Conservation (phyloP, 2,113 vertebrate species). For the Melanerpes formicivorus region DNA sequence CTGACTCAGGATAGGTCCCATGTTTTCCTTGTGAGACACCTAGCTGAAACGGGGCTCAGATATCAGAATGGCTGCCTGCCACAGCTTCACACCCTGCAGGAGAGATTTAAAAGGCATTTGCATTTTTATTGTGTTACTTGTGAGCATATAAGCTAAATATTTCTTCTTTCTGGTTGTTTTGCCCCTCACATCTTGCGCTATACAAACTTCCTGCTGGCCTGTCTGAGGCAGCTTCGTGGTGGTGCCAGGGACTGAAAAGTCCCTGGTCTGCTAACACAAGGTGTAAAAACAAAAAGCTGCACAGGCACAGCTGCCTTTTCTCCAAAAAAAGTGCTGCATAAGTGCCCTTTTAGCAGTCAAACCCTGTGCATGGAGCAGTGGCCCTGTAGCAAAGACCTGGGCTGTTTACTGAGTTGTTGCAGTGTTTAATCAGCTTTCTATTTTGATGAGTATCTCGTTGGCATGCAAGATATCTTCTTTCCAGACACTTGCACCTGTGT, state of each 20-base stretch:
- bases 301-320: neutral
- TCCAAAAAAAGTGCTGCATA: neutral
- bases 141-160: neutral
- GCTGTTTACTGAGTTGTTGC: neutral
- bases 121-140: neutral
- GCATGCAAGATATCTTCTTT: neutral
- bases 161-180: neutral
- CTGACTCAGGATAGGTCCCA: neutral
- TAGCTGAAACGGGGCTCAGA: neutral
- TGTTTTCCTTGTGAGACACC: neutral
- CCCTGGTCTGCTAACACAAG: neutral
- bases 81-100: neutral
- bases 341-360: neutral
- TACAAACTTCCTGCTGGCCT: neutral
- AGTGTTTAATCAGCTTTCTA: neutral
- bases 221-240: neutral
- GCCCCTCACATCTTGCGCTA: neutral
- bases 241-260: neutral
- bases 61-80: neutral
- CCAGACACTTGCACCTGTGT: neutral
- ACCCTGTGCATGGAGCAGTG: rapidly evolving
- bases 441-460: neutral
- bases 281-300: neutral
- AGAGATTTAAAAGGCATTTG: neutral
- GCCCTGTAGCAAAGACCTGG: neutral